Conservation (phyloP, 2,113 vertebrate species). For the Scophthalmus maximus region DNA sequence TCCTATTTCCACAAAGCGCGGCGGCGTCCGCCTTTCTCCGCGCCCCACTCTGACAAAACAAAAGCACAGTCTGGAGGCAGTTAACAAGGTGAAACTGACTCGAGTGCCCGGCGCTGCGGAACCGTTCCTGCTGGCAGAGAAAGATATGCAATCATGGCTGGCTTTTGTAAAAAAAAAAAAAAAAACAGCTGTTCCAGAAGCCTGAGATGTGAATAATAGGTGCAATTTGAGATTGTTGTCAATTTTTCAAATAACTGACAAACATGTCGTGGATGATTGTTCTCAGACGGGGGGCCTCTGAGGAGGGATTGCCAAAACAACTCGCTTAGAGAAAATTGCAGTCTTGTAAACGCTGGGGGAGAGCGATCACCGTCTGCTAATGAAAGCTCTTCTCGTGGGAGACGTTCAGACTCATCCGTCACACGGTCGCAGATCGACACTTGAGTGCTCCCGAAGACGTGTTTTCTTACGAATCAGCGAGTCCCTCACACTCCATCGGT, state of each 20-base stretch:
- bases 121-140: constrained; percentile 32
- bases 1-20: background rate
- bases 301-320: constrained; percentile 62
- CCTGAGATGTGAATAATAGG: constrained; percentile 67
- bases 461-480: constrained; percentile 40
- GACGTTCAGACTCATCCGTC: constrained; percentile 56
- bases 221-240: constrained; percentile 66
- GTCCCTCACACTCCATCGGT: constrained; percentile 13
- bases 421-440: constrained; percentile 42
- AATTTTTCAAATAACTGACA: constrained; percentile 75
- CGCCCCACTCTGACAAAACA: background rate
- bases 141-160: constrained; percentile 41
- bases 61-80: constrained; percentile 16
- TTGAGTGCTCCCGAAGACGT: constrained; percentile 5
- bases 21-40: background rate
- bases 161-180: constrained; percentile 29
- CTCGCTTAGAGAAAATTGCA: constrained; percentile 47
- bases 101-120: constrained; percentile 1
- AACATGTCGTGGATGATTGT: constrained; percentile 68
- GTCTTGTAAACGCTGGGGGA: constrained; percentile 52
- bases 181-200: constrained; percentile 65
- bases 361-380: constrained; percentile 63
- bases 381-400: constrained; percentile 53
- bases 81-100: constrained; percentile 17
- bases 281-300: constrained; percentile 55